Base-by-base conservation (phyloP, 2,888 invertebrate genomes). In the Diadegma fenestrale region DNA sequence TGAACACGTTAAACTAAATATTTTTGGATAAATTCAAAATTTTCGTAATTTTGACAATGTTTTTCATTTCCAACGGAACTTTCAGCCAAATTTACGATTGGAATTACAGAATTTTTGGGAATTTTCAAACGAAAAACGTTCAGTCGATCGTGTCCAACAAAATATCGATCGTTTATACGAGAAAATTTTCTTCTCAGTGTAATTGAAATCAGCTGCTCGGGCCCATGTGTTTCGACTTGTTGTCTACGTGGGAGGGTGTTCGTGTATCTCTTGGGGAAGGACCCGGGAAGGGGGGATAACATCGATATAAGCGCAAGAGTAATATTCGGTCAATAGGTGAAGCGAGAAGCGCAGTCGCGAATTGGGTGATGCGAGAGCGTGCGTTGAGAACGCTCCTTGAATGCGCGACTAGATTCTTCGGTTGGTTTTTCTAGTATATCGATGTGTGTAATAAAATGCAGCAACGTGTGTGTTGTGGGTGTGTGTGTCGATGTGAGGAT, bases 261-360 rank as follows among this genome's bases (percentile, higher is more conserved):
- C 33, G 45, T 68, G 54, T 37, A 69, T 58, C 33, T 64, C 22
- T 3, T 10, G 7, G 17, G 10, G 17, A 5, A 19, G 6, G 37
- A 41, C n/a, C n/a, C n/a, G n/a, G 58, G 19, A 33, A 64, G 73
- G 79, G 85, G 81, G 79, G 84, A 43, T 78, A 63, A 78, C 82
- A 87, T 84, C 84, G 80, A 87, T 85, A 82, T 51, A 82, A 71
- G 51, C 75, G 51, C 75, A 51, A 76, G 73, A 37, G 82, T 88
- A 84, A 90, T 91, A 91, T 89, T 92, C 93, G 93, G 93, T 93
- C 93, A 93, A 93, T 93, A 93, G 93, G 91, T 92, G 91, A 91
- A 89, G 88, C 87, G 86, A 84, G 90, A 87, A 89, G 93, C 93
- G 93, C 93, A 93, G 93, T 90, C 93, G 93, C 93, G 89, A 86